A percentile compares a stretch with the other conserved stretches of the same genome.
These are phyloP conservation scores for Panagrolaimus sp. DNA, from an alignment of 1,140 invertebrate genomes.

Conservation along the genomic window DNA sequence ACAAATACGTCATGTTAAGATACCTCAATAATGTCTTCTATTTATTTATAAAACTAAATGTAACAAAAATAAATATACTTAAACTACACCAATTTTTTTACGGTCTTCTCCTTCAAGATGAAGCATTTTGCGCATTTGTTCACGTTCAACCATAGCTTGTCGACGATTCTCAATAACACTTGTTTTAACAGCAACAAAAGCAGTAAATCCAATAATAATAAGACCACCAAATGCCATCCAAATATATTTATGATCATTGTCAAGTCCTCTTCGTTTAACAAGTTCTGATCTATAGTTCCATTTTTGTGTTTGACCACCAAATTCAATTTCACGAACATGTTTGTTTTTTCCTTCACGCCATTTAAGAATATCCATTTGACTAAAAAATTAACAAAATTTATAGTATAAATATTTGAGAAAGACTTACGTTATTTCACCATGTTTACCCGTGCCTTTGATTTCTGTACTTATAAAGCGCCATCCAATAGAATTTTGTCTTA, in stretches of 20 bases:
- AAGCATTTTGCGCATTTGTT: constrained; percentile 13
- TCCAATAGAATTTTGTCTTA: not conserved
- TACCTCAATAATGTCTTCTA: too few species aligned
- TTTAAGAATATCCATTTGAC: constrained; percentile 25
- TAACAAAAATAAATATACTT: too few species aligned
- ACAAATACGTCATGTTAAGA: too few species aligned
- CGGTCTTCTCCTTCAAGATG: constrained; percentile 1
- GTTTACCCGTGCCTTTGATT: constrained; percentile 12
- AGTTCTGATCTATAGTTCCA: constrained; percentile 31
- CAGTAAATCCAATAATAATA: constrained; percentile 21
- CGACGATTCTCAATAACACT: constrained; percentile 28
- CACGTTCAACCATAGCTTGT: constrained; percentile 29
- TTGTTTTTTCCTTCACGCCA: constrained; percentile 3
- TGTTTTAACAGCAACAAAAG: constrained; percentile 24
- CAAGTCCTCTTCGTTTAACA: constrained; percentile 18
- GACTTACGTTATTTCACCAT: constrained; percentile 8
- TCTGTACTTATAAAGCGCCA: not conserved
- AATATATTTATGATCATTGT: constrained; percentile 21
- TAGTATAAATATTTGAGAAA: not conserved
- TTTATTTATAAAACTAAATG: too few species aligned
- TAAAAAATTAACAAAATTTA: not conserved
- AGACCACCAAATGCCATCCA: constrained; percentile 28
- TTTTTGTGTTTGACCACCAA: constrained; percentile 20
- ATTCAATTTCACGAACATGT: constrained; percentile 21
- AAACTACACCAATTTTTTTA: constrained; percentile 12